A percentile compares a stretch with the other conserved stretches of the same genome.
Evolutionary conservation across 1,140 invertebrate species (phyloP).

Genomic region (Pygmarrhopalites habei): DNA sequence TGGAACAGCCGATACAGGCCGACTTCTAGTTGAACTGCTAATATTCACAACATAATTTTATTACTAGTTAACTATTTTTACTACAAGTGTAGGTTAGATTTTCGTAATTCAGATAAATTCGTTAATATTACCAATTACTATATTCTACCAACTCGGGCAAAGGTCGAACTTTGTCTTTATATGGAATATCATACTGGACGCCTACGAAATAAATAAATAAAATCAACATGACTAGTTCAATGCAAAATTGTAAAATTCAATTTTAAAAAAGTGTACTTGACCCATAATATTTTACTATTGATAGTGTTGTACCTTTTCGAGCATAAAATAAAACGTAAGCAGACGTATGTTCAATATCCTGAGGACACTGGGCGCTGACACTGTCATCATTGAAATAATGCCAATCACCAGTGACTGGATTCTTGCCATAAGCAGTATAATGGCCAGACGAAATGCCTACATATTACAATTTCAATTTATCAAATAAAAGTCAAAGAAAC

Average conservation of each 20-base stretch:
- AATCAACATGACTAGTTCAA: not conserved
- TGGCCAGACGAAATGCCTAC: conserved; percentile 60
- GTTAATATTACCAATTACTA: too few relatives aligned
- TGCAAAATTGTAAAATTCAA: not conserved
- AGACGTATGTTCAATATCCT: conserved; percentile 57
- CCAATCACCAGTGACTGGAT: conserved; percentile 56
- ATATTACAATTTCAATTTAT: conserved; percentile 28
- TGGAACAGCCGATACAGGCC: not conserved
- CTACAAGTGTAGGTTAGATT: too few relatives aligned
- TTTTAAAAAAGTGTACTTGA: too few relatives aligned
- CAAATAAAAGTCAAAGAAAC: too few relatives aligned
- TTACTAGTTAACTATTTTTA: too few relatives aligned
- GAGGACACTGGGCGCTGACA: conserved; percentile 53
- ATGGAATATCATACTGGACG: conserved; percentile 6
- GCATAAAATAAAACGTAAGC: conserved; percentile 65
- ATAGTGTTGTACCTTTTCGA: conserved; percentile 47
- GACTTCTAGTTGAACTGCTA: not conserved
- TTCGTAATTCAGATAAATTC: too few relatives aligned
- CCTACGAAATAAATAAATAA: not conserved
- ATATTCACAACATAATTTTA: too few relatives aligned
- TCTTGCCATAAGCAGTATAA: conserved; percentile 61
- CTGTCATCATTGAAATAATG: conserved; percentile 62
- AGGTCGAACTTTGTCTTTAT: not conserved
- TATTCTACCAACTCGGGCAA: not conserved
- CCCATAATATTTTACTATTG: not conserved